A percentile compares a stretch with the other conserved stretches of the same genome.
Evolutionary conservation across 1,140 invertebrate genomes (phyloP).

Genomic region (Diabrotica virgifera): DNA sequence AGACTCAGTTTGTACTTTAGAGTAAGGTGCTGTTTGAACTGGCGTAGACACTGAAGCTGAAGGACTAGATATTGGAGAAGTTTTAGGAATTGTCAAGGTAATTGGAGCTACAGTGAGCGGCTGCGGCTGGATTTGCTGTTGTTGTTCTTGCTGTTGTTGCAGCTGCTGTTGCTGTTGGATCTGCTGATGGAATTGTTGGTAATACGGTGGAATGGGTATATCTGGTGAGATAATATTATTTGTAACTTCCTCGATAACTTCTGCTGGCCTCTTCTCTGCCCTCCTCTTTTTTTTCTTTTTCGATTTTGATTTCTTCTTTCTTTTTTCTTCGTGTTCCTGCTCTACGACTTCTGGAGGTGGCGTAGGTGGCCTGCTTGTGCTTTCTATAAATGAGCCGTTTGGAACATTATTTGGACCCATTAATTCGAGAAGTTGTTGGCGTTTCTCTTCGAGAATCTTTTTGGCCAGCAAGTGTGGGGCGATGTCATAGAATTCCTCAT

Average conservation of each 20-base stretch:
- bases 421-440: constrained; percentile 63
- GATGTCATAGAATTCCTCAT: constrained; percentile 83
- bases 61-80: constrained; percentile 45
- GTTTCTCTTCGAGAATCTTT: constrained; percentile 69
- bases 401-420: constrained; percentile 48
- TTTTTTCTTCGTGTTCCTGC: constrained; percentile 29
- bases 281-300: constrained; percentile 58
- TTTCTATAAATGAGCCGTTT: constrained; percentile 47
- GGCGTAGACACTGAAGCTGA: constrained; percentile 9
- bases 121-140: constrained; percentile 32
- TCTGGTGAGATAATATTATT: constrained; percentile 39
- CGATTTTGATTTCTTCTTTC: constrained; percentile 55
- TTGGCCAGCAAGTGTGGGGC: constrained; percentile 69
- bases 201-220: constrained; percentile 15
- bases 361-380: constrained; percentile 56
- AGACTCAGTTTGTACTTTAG: constrained; percentile 16
- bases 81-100: constrained; percentile 51
- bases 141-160: constrained; percentile 26
- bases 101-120: constrained; percentile 35
- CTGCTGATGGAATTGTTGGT: constrained; percentile 14
- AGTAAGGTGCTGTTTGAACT: constrained; percentile 6
- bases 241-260: constrained; percentile 25
- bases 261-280: constrained; percentile 29
- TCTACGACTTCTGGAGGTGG: constrained; percentile 48
- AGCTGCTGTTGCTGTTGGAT: not conserved